Conservation (phyloP, 2,888 invertebrate genomes). For the Erebia palarica region DNA sequence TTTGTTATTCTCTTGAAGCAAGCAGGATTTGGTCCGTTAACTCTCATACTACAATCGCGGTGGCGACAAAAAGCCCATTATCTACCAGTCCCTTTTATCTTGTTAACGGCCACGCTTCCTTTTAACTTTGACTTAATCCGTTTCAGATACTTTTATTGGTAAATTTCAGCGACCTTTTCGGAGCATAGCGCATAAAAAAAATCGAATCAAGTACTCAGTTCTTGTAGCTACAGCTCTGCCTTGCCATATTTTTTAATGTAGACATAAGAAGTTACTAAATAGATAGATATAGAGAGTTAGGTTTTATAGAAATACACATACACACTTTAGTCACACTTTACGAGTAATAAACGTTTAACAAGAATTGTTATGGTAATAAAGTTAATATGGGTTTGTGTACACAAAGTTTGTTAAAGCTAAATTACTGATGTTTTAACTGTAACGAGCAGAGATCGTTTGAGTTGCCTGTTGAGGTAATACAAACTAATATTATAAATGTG, state of each 20-base stretch:
- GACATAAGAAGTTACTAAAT: constrained; percentile 10
- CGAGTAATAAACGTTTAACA: too few species aligned
- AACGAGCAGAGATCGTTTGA: too few species aligned
- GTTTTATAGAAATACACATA: too few species aligned
- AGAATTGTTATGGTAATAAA: too few species aligned
- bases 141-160: constrained; percentile 42
- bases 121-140: constrained; percentile 63
- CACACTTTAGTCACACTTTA: too few species aligned
- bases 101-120: constrained; percentile 64
- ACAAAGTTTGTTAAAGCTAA: too few species aligned
- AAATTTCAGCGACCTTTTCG: constrained; percentile 35
- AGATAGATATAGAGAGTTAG: constrained; percentile 9
- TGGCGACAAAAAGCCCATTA: constrained; percentile 71
- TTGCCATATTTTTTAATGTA: constrained; percentile 2
- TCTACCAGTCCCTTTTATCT: constrained; percentile 65
- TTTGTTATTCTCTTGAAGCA: too few species aligned
- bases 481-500: too few species aligned
- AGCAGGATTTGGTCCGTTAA: constrained; percentile 1
- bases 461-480: too few species aligned
- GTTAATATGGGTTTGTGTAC: too few species aligned
- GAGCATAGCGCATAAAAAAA: constrained; percentile 30
- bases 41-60: constrained; percentile 52
- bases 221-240: constrained; percentile 1
- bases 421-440: too few species aligned
- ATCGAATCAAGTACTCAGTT: constrained; percentile 30